phyloP scores from a whole-genome alignment of 2,113 vertebrate genomes.

The Globicephala melas region DNA sequence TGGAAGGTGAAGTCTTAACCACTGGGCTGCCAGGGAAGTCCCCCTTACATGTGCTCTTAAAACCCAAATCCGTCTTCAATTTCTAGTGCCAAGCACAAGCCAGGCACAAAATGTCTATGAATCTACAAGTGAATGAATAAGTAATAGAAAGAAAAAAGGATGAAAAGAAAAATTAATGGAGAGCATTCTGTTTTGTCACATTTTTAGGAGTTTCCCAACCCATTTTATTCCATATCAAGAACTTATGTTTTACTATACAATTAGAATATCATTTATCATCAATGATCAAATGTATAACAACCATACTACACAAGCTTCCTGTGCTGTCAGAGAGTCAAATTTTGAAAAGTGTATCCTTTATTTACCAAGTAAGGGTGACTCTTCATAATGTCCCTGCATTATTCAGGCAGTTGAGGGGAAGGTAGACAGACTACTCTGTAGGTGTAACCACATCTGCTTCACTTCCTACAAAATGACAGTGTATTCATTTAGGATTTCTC shows the following conservation, averaged over 20 bases:
- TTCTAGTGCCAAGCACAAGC: not conserved
- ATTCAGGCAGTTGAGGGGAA: not conserved
- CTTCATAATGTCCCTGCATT: not conserved
- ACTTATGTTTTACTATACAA: not conserved
- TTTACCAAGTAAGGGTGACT: not conserved
- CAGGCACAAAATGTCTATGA: not conserved
- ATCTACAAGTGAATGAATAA: not conserved
- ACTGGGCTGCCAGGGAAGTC: too few relatives aligned
- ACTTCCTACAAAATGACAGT: conserved; percentile 22
- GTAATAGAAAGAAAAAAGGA: not conserved
- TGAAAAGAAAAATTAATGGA: not conserved
- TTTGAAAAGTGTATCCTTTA: not conserved
- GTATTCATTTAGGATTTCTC: not conserved
- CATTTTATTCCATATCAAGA: not conserved
- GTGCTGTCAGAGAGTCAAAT: not conserved
- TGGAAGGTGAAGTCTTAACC: too few relatives aligned
- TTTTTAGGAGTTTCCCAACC: not conserved
- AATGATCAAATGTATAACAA: not conserved
- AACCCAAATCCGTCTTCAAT: not conserved
- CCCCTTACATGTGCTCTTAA: not conserved
- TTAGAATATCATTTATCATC: not conserved
- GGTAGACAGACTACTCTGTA: not conserved
- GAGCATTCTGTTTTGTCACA: not conserved
- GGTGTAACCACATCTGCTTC: conserved; percentile 6
- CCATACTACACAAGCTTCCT: not conserved